Evolutionary conservation across 1,140 invertebrate genomes (phyloP), one percentile per base, ranked within the genome.

Genomic region (Megalopta genalis): DNA sequence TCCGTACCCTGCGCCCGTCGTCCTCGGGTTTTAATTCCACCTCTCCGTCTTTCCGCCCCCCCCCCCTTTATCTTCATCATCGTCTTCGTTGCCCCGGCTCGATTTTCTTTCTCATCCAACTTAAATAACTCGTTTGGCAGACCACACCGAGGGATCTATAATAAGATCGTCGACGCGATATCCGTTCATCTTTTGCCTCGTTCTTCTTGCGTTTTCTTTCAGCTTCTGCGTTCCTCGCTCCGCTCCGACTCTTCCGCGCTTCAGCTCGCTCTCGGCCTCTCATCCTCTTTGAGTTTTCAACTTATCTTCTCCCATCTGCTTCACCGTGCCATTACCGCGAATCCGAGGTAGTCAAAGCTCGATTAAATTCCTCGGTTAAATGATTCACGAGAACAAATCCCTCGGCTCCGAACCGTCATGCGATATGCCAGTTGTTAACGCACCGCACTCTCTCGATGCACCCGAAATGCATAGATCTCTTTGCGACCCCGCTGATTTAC

Each of bases 121-220:
- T 90, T 90, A 88, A 91, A 90, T 90, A 90, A 91, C 86, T 89
- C 83, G 86, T 88, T 88, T 85, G 85, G 87, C 86, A 86, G 86
- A 86, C 83, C 87, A 23, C 85, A 69, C 59, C 70, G 79, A 84
- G 84, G 87, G 87, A 86, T 90, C 89, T 89, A 87, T 90, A 89
- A 90, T 90, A 89, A 91, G 90, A 91, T 91, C 86, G 84, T 76
- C 77, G 74, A 64, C 69, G 88, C 87, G 85, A 90, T 90, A 90
- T 90, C 89, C 85, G 83, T 89, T 86, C 83, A 70, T 77, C 67
- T 39, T 63, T 60, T 1, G 27, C 75, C 23, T 39, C 65, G 27
- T 57, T 73, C 60, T 68, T 66, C 67, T 66, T 83, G 57, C 65
- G 52, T 72, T 83, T 79, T 66, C 81, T 64, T 64, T 70, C 80